Evolutionary conservation across 2,113 vertebrate genomes (phyloP).

Genomic region (Xenopus borealis): DNA sequence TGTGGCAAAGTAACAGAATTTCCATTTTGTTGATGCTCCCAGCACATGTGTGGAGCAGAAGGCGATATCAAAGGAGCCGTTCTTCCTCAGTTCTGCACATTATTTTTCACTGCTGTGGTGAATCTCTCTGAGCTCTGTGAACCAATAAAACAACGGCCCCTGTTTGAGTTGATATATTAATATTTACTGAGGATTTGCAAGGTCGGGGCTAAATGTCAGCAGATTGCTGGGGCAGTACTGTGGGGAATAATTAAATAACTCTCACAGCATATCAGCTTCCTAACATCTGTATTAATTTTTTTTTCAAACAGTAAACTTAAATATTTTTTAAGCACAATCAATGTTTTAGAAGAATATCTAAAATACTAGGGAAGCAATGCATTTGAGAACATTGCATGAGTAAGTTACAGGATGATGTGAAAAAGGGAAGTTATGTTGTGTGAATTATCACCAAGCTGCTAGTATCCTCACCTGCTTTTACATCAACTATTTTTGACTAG

Average conservation of each 20-base stretch:
- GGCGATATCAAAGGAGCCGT: constrained; percentile 78
- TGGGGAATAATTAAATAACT: constrained; percentile 79
- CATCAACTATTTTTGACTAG: constrained; percentile 53
- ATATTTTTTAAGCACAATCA: constrained; percentile 49
- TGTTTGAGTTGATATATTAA: constrained; percentile 83
- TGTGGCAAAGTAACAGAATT: constrained; percentile 75
- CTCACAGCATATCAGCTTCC: constrained; percentile 80
- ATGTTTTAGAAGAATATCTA: constrained; percentile 59
- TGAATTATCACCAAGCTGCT: constrained; percentile 57
- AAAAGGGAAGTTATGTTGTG: constrained; percentile 59
- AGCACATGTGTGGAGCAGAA: constrained; percentile 87
- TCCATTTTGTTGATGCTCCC: constrained; percentile 73
- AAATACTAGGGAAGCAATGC: constrained; percentile 52
- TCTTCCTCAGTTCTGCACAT: constrained; percentile 65
- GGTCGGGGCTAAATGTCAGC: constrained; percentile 82
- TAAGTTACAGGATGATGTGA: constrained; percentile 51
- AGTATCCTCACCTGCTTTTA: constrained; percentile 62
- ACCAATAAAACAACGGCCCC: constrained; percentile 73
- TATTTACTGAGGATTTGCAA: constrained; percentile 87
- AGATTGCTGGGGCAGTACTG: constrained; percentile 82
- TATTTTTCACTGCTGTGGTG: constrained; percentile 70
- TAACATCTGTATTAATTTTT: constrained; percentile 82
- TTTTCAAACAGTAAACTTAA: constrained; percentile 24
- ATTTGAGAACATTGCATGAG: constrained; percentile 54
- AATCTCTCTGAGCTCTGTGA: constrained; percentile 72